These are phyloP conservation scores for Agrochola lota DNA, from an alignment of 2,888 invertebrate species.

Conservation along the genomic window DNA sequence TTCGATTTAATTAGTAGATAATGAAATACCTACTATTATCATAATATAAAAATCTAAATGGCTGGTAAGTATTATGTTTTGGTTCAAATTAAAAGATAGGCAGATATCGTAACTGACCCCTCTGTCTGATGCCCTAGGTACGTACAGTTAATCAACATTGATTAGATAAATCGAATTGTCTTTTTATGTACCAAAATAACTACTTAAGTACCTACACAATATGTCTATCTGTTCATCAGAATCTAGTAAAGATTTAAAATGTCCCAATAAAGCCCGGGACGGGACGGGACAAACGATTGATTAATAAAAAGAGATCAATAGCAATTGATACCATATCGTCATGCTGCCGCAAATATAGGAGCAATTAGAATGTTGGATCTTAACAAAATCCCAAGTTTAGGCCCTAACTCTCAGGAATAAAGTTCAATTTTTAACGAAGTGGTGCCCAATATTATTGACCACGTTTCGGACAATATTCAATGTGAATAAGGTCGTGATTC, in stretches of 20 bases:
- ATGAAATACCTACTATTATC: not conserved
- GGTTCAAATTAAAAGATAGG: not conserved
- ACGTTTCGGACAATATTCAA: slow-evolving; percentile 37
- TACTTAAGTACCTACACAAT: not conserved
- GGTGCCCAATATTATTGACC: not conserved
- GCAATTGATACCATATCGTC: slow-evolving; percentile 69
- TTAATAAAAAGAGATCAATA: slow-evolving; percentile 72
- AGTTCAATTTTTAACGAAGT: slow-evolving; percentile 49
- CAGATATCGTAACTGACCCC: not conserved
- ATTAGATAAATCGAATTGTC: not conserved
- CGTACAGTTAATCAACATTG: not conserved
- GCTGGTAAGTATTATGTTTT: not conserved
- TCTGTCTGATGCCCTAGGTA: no score
- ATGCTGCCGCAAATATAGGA: slow-evolving; percentile 55
- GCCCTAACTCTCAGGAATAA: slow-evolving; percentile 40
- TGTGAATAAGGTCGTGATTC: slow-evolving; percentile 47
- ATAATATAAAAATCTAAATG: not conserved
- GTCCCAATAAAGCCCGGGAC: slow-evolving; percentile 59
- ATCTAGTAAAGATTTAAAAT: slow-evolving; percentile 36
- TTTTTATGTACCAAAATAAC: not conserved
- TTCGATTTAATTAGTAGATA: not conserved
- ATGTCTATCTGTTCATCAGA: not conserved
- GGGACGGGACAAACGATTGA: slow-evolving; percentile 65
- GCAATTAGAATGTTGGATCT: slow-evolving; percentile 48
- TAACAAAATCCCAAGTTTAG: slow-evolving; percentile 37